Percentiles rank a stretch among this genome's conserved stretches.
These are phyloP conservation scores for Caenorhabditis sp. DNA, from an alignment of 2,888 invertebrate genomes.

Conservation along the genomic window DNA sequence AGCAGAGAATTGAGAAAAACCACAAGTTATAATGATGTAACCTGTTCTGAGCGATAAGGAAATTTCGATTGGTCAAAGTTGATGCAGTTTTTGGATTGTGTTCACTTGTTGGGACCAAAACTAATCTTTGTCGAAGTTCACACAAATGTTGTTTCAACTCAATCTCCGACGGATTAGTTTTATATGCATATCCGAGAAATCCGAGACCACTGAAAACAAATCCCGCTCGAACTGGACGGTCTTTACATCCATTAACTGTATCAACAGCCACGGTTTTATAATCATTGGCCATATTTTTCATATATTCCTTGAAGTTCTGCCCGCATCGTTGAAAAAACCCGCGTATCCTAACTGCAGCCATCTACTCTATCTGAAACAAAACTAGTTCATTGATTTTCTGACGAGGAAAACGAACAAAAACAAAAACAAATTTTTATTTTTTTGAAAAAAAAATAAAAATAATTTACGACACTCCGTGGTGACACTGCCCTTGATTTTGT, in stretches of 20 bases:
- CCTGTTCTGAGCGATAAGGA: slow-evolving; percentile 37
- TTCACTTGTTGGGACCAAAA: slow-evolving; percentile 55
- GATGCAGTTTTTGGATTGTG: slow-evolving; percentile 51
- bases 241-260: slow-evolving; percentile 41
- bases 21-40: slow-evolving; percentile 61
- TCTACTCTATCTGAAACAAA: slow-evolving; percentile 8
- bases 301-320: slow-evolving; percentile 41
- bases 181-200: slow-evolving; percentile 48
- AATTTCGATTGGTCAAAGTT: slow-evolving; percentile 17
- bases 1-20: slow-evolving; percentile 60
- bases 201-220: slow-evolving; percentile 37
- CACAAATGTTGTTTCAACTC: slow-evolving; percentile 52
- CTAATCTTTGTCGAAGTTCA: slow-evolving; percentile 57
- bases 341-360: slow-evolving; percentile 28
- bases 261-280: slow-evolving; percentile 55
- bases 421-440: too few species aligned
- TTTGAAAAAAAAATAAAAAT: slow-evolving; percentile 13
- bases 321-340: slow-evolving; percentile 42
- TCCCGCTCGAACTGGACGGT: slow-evolving; percentile 50
- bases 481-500: slow-evolving; percentile 7
- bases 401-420: slow-evolving; percentile 5
- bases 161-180: slow-evolving; percentile 56
- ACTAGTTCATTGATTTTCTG: neutral
- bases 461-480: slow-evolving; percentile 26
- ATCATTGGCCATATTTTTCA: slow-evolving; percentile 48